phyloP scores from a whole-genome alignment of 35 echinoderm and acorn worm genomes.

The Apostichopus parvimensis region DNA sequence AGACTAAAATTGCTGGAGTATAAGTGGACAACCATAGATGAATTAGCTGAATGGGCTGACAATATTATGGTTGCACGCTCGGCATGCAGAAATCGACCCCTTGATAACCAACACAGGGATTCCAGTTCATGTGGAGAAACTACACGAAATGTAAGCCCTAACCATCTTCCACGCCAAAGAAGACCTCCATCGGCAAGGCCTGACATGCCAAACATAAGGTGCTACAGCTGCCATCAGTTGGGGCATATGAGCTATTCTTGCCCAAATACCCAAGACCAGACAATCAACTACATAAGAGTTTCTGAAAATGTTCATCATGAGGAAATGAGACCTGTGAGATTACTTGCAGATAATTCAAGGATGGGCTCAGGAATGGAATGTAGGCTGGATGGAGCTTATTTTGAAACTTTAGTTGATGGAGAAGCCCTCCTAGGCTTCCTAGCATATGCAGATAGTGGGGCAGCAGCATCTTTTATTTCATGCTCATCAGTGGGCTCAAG shows the following conservation, averaged over 20 bases:
- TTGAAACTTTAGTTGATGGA: slow-evolving; percentile 28
- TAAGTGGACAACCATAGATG: too few species aligned
- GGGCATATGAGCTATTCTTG: slow-evolving; percentile 50
- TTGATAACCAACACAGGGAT: background rate
- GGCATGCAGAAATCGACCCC: slow-evolving; percentile 30
- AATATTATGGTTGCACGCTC: slow-evolving; percentile 7
- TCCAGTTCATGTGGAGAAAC: background rate
- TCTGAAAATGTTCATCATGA: background rate
- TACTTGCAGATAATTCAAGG: background rate
- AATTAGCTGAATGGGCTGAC: too few species aligned
- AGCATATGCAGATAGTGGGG: slow-evolving; percentile 31
- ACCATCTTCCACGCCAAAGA: background rate
- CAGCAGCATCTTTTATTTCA: too few species aligned
- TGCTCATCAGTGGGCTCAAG: too few species aligned
- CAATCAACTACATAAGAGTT: background rate
- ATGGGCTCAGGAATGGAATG: background rate
- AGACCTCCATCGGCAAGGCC: background rate
- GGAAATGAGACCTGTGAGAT: background rate
- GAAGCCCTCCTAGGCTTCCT: background rate
- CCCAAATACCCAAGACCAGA: background rate
- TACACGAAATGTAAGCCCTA: too few species aligned
- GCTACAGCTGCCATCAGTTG: background rate
- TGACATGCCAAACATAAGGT: slow-evolving; percentile 10
- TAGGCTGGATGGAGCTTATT: slow-evolving; percentile 38
- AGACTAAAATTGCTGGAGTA: too few species aligned